Base-by-base conservation (phyloP, 2,797 vertebrate genomes). In the Numenius phaeopus region DNA sequence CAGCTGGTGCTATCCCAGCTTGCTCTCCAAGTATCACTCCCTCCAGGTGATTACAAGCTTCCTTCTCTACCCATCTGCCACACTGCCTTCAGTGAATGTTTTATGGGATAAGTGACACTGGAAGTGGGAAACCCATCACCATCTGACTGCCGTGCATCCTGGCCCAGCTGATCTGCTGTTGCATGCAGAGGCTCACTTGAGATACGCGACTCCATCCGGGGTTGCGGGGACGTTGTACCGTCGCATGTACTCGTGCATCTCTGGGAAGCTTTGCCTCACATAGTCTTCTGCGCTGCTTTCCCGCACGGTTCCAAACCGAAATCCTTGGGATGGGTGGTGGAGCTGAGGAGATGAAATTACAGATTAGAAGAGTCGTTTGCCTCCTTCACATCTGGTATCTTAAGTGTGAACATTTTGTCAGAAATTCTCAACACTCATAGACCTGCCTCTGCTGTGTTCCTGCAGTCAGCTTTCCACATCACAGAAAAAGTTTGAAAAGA, bases 181-280 rank as follows among this genome's bases (percentile, higher is more conserved):
- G 46, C 83, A 77, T 20, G 49, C 78, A 83, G 90, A 81, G 50
- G 98, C 99, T 99, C 98, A 99, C 99, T 99, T 99, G 62, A 99
- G 98, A 76, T 98, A 94, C 17, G 98, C 97, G 70, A 99, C 99
- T 76, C 99, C 99, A 10, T 99, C 99, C 0, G 99, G 99, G 69
- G 99, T 99, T 54, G 99, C 98, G 5, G 99, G 99, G 49, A 99
- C 99, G 11, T 99, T 99, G 98, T 99, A 99, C 95, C 99, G 98
- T 71, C 99, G 98, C 99, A 99, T 99, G 97, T 99, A 99, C 93
- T 99, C 99, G 1, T 99, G 99, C 99, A 99, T 99, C 97, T 99
- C 99, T 0, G 99, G 99, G 94, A 99, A 99, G 98, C 99, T 99
- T 98, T 99, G 99, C 96, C 99, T 99, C 97, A 99, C 98, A 21